Conservation (phyloP, 2,797 vertebrate genomes). For the Picus viridis region DNA sequence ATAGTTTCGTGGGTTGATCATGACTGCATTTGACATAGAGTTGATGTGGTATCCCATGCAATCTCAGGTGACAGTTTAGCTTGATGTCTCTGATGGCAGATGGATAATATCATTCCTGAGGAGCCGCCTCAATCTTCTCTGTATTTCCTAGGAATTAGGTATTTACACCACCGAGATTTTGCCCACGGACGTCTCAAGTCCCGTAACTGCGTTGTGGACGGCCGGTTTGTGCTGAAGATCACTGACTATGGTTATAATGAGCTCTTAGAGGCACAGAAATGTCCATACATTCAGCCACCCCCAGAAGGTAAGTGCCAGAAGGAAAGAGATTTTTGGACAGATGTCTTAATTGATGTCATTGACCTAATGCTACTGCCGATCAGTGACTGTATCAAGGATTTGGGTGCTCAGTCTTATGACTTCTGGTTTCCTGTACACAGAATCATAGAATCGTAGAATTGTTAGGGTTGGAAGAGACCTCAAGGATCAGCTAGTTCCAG, state of each 20-base stretch:
- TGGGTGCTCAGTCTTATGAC: fast-evolving
- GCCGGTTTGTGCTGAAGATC: constrained; percentile 92
- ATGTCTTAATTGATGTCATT: background rate
- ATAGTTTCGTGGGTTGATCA: fast-evolving
- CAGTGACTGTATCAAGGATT: background rate
- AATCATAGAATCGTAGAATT: too few relatives aligned
- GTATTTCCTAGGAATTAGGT: constrained; percentile 87
- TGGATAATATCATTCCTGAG: background rate
- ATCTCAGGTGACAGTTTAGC: background rate
- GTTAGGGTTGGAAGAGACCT: too few relatives aligned
- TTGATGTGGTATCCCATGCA: background rate
- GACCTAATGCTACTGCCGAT: background rate
- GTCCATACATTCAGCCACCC: constrained; percentile 73
- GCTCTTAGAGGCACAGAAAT: constrained; percentile 86
- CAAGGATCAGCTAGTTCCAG: too few relatives aligned
- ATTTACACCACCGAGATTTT: constrained; percentile 90
- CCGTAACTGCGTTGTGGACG: constrained; percentile 92
- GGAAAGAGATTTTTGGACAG: fast-evolving
- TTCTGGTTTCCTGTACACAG: background rate
- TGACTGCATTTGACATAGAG: background rate
- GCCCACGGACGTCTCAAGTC: constrained; percentile 91
- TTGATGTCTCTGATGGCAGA: background rate
- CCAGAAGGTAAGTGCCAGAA: constrained; percentile 81
- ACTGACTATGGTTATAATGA: constrained; percentile 91
- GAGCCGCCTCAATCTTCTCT: background rate